phyloP scores from a whole-genome alignment of 2,888 invertebrate genomes.

The Hermaeophaga mercurialis region DNA sequence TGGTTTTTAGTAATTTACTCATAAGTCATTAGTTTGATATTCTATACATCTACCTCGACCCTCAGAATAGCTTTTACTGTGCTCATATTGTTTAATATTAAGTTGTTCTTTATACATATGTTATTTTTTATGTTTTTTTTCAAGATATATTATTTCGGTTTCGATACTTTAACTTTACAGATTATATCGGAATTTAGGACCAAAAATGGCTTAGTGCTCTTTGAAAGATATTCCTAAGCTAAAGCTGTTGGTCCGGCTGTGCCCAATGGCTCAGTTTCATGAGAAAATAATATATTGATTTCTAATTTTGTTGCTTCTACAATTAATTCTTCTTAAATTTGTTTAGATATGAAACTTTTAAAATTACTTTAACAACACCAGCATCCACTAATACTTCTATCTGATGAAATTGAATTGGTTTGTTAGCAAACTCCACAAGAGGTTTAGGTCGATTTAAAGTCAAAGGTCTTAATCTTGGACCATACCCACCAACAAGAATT shows the following conservation, averaged over 20 bases:
- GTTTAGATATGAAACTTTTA: conserved; percentile 97
- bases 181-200: conserved; percentile 99
- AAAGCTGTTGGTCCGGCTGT: conserved; percentile 96
- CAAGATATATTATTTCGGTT: no score
- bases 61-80: no score
- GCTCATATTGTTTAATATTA: no score
- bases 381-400: conserved; percentile 88
- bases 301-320: conserved; percentile 88
- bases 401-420: conserved; percentile 97
- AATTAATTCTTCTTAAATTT: conserved; percentile 92
- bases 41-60: no score
- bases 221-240: conserved; percentile 75
- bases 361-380: conserved; percentile 87
- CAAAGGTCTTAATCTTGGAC: conserved; percentile 92
- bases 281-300: conserved; percentile 89
- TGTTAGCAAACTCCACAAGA: conserved; percentile 98
- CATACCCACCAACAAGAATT: conserved; percentile 98
- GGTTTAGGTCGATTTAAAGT: conserved; percentile 98
- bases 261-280: conserved; percentile 95
- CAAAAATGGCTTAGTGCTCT: conserved; percentile 90
- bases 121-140: no score
- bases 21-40: no score
- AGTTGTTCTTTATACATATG: no score
- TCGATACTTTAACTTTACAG: no score
- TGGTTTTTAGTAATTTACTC: no score